Evolutionary conservation across 2,797 vertebrate genomes (phyloP), one percentile per base, ranked within the genome.

Genomic region (Aulostomus chinensis): DNA sequence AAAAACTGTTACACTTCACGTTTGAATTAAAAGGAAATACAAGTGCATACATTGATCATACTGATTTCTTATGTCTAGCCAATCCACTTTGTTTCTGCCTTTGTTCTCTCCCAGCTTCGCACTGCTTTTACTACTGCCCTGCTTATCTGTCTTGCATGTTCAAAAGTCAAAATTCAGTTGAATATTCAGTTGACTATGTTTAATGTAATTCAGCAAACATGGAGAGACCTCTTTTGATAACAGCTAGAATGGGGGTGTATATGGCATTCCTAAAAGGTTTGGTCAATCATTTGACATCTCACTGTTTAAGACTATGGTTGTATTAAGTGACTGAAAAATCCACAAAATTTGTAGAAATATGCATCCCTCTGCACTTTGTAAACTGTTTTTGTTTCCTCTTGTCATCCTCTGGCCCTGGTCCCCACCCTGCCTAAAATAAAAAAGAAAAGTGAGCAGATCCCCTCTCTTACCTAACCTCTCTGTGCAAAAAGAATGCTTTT

Each of bases 321-420:
- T 86, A 76, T 58, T 25, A 84, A 80, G 83, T 80, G 78, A 89
- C 76, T 73, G 75, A 73, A 76, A 83, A n/a, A 74, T 60, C 78
- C 83, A 90, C 70, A 87, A 14, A 83, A 80, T 85, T 87, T 83
- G 81, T 88, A 88, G 81, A 88, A 82, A 85, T 76, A 84, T 89
- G 83, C 88, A 86, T 86, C 84, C 79, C 81, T 89, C 88, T 89
- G 86, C 90, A 89, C 86, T 89, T 88, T 88, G 81, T 90, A 87
- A 87, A 86, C 67, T 69, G 79, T 87, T 84, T 77, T 76, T 79
- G 75, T 83, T 84, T 84, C 64, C 73, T 88, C 76, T 84, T 60
- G 78, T 86, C 80, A 89, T 68, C 67, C 58, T 82, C 76, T 78
- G 79, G 68, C 77, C 74, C 79, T 76, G 63, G 69, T 68, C 80